phyloP scores from a whole-genome alignment of 1,140 invertebrate species.

The Zaprionus taronus region DNA sequence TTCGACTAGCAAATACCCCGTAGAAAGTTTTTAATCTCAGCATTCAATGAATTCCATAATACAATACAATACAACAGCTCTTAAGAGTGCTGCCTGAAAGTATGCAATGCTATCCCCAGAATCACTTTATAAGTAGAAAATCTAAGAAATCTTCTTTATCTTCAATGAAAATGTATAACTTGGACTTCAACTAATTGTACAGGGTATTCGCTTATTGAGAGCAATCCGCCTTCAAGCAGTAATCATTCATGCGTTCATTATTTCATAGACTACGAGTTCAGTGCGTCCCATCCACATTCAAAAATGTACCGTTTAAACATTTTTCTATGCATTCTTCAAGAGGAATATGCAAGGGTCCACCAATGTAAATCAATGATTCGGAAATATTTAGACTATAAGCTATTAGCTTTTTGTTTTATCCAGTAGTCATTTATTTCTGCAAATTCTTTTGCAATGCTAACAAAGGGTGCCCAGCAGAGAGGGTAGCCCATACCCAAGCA shows the following conservation, averaged over 20 bases:
- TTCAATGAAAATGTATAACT: no score
- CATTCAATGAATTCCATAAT: no score
- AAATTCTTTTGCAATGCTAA: conserved; percentile 2
- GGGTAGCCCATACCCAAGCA: neutral
- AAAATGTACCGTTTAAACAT: conserved; percentile 36
- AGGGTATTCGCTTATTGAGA: conserved; percentile 52
- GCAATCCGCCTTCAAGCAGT: conserved; percentile 45
- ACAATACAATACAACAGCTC: no score
- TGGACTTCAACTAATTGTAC: neutral
- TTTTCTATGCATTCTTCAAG: conserved; percentile 42
- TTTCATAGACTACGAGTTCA: conserved; percentile 74
- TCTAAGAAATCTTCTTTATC: no score
- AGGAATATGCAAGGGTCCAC: conserved; percentile 62
- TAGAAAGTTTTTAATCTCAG: neutral
- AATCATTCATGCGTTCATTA: conserved; percentile 83
- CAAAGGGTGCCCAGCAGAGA: neutral
- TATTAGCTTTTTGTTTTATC: conserved; percentile 51
- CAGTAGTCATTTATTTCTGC: conserved; percentile 16
- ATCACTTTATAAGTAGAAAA: neutral
- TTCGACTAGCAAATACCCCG: conserved; percentile 21
- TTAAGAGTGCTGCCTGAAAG: neutral
- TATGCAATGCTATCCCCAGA: neutral
- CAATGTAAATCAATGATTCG: conserved; percentile 75
- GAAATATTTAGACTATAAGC: conserved; percentile 67
- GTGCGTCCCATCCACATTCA: conserved; percentile 36